Percentiles rank a stretch among this genome's conserved stretches.
Evolutionary conservation across 2,888 invertebrate species (phyloP).

Genomic region (Monopis laevigella): DNA sequence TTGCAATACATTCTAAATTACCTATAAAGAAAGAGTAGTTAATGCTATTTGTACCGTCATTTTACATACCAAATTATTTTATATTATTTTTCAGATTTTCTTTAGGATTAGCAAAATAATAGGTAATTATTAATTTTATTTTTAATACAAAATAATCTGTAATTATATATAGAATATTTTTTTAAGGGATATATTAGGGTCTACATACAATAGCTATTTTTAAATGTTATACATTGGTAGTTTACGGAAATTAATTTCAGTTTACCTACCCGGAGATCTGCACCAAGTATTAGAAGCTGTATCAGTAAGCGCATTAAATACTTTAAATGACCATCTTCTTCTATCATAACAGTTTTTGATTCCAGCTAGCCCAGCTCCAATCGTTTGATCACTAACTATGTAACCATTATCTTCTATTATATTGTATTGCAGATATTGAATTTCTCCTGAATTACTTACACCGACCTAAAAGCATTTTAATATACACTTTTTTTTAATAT

Average conservation of each 20-base stretch:
- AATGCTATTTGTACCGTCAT: too few relatives aligned
- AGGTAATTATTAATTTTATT: too few relatives aligned
- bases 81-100: too few relatives aligned
- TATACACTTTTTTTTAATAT: too few relatives aligned
- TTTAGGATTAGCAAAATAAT: too few relatives aligned
- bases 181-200: too few relatives aligned
- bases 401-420: constrained; percentile 67
- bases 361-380: constrained; percentile 29
- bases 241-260: too few relatives aligned
- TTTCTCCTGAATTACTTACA: constrained; percentile 70
- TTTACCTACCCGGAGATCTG: constrained; percentile 74
- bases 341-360: constrained; percentile 71
- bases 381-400: constrained; percentile 59
- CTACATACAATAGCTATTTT: too few relatives aligned
- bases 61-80: too few relatives aligned
- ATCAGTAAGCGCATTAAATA: constrained; percentile 67
- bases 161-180: too few relatives aligned
- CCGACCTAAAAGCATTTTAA: constrained; percentile 37
- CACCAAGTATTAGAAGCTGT: constrained; percentile 70
- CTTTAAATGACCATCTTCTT: constrained; percentile 38
- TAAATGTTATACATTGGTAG: too few relatives aligned
- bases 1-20: constrained; percentile 69
- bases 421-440: constrained; percentile 70
- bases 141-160: too few relatives aligned
- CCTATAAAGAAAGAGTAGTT: constrained; percentile 54